Percentiles rank a stretch among this genome's conserved stretches.
These are phyloP conservation scores for Chrysogorgia sp. DNA, from an alignment of 92 coral and sea anemone genomes.

Conservation along the genomic window DNA sequence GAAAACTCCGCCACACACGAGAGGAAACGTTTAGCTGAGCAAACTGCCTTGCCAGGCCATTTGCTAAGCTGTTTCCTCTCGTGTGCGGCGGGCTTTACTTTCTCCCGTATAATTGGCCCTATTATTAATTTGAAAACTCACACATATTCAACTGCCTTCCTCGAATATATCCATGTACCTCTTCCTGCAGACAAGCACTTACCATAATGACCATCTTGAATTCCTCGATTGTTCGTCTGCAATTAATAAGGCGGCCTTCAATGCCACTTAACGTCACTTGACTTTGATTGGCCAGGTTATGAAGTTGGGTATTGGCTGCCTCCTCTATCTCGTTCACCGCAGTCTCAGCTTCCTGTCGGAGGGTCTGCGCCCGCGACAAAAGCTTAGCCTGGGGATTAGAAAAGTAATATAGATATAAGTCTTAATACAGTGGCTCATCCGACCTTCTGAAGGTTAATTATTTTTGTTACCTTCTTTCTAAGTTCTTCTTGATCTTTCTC, in stretches of 20 bases:
- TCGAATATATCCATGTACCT: too few relatives aligned
- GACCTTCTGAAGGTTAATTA: neutral
- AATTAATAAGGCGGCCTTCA: conserved; percentile 67
- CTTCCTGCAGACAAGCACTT: neutral
- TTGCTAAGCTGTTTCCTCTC: too few relatives aligned
- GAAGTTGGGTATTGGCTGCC: conserved; percentile 91
- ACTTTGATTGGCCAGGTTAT: conserved; percentile 91
- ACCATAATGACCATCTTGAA: conserved; percentile 82
- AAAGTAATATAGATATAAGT: neutral
- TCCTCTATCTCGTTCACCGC: conserved; percentile 95
- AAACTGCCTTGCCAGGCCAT: too few relatives aligned
- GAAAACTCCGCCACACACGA: too few relatives aligned
- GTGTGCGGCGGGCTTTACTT: too few relatives aligned
- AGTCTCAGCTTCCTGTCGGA: conserved; percentile 91
- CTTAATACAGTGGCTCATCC: too few relatives aligned
- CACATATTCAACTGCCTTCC: too few relatives aligned
- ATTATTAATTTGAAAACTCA: too few relatives aligned
- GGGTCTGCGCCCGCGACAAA: conserved; percentile 71
- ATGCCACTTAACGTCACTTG: conserved; percentile 78
- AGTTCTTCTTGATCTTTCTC: conserved; percentile 69
- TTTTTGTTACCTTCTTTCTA: conserved; percentile 70
- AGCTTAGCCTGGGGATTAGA: conserved; percentile 56
- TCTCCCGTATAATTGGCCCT: too few relatives aligned
- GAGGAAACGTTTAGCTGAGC: too few relatives aligned
- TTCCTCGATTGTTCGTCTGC: conserved; percentile 80